Percentiles rank a stretch among this genome's conserved stretches.
These are phyloP conservation scores for Drosophila pseudotalamancana DNA, from an alignment of 2,888 invertebrate species.

Conservation along the genomic window DNA sequence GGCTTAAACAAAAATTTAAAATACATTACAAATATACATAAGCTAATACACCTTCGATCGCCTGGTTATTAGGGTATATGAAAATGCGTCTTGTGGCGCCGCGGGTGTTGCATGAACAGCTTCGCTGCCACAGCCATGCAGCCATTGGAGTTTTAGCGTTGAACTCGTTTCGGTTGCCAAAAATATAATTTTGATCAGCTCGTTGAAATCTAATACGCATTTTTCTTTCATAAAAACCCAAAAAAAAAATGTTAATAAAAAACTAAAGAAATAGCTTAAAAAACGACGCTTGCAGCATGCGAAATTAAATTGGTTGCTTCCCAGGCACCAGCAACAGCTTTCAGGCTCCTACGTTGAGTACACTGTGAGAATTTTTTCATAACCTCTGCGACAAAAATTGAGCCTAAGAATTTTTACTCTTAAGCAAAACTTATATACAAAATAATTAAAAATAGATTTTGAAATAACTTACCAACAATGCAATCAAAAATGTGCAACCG, in stretches of 20 bases:
- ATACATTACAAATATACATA: not conserved
- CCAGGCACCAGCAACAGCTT: constrained; percentile 30
- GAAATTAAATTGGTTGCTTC: constrained; percentile 58
- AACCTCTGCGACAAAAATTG: no score
- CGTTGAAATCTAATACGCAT: constrained; percentile 71
- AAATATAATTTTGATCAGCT: constrained; percentile 28
- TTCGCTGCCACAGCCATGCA: constrained; percentile 22
- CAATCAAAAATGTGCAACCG: no score
- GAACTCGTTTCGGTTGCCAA: constrained; percentile 58
- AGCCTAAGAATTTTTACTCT: no score
- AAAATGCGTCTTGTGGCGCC: constrained; percentile 47
- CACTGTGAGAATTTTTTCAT: not conserved
- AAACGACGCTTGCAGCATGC: constrained; percentile 30
- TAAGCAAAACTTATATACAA: no score
- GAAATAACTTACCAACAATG: no score
- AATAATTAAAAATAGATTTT: no score
- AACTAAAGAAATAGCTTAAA: no score
- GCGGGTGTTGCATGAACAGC: constrained; percentile 62
- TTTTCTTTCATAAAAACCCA: constrained; percentile 51
- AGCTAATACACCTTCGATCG: not conserved
- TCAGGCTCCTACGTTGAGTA: not conserved
- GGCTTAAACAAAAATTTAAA: not conserved
- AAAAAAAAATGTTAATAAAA: constrained; percentile 10
- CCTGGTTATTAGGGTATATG: not conserved
- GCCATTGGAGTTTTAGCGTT: constrained; percentile 20